A percentile compares a stretch with the other conserved stretches of the same genome.
Evolutionary conservation across 2,797 vertebrate genomes (phyloP).

Genomic region (Muraenolepis orangiensis): DNA sequence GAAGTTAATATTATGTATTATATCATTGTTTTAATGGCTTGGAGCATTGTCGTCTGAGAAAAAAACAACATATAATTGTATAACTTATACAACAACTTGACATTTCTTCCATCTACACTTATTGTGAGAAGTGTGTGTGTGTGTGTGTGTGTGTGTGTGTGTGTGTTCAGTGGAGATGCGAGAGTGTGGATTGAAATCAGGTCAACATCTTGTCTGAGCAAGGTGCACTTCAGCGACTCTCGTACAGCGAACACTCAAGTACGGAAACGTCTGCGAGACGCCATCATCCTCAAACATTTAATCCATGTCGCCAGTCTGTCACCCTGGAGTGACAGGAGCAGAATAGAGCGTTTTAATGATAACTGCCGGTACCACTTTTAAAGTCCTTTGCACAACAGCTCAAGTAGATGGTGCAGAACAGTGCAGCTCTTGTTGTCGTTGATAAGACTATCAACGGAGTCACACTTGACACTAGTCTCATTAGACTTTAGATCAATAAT

Average conservation of each 20-base stretch:
- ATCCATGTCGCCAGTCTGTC: neutral
- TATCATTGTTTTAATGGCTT: too few relatives aligned
- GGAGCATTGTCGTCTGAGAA: too few relatives aligned
- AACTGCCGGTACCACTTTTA: too few relatives aligned
- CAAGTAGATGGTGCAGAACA: neutral
- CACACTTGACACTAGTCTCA: too few relatives aligned
- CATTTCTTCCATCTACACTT: neutral
- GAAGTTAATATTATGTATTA: too few relatives aligned
- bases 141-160: neutral
- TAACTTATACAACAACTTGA: neutral
- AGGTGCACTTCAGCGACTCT: too few relatives aligned
- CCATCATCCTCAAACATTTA: neutral
- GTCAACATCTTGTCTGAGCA: neutral
- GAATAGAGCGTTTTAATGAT: too few relatives aligned
- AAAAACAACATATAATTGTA: neutral
- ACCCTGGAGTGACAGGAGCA: neutral
- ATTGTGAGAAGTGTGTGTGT: neutral
- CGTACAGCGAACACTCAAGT: neutral
- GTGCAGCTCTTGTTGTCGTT: too few relatives aligned
- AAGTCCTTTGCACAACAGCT: neutral
- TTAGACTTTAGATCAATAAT: too few relatives aligned
- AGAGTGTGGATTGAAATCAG: neutral
- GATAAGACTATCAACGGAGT: too few relatives aligned
- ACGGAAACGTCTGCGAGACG: neutral
- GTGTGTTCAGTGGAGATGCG: neutral